Percentiles rank a stretch among this genome's conserved stretches.
Evolutionary conservation across 1,140 invertebrate genomes (phyloP).

Genomic region (Drosophila pruinosa): DNA sequence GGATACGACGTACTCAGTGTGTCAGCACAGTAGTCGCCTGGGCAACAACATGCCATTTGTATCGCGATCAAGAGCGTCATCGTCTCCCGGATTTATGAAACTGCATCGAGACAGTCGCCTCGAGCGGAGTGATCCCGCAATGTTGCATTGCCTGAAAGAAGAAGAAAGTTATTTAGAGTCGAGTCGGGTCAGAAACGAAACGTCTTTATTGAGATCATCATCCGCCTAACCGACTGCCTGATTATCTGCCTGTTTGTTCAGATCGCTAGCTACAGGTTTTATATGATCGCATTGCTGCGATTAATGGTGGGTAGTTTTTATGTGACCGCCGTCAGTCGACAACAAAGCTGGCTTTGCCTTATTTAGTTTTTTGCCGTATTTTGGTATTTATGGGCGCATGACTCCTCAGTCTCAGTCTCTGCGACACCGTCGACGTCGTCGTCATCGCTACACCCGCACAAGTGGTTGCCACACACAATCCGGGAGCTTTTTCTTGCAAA

Average conservation of each 20-base stretch:
- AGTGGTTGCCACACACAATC: neutral
- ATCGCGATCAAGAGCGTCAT: slow-evolving; percentile 40
- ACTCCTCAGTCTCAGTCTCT: slow-evolving; percentile 37
- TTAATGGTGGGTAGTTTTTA: slow-evolving; percentile 75
- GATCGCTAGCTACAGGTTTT: slow-evolving; percentile 68
- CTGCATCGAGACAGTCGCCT: neutral
- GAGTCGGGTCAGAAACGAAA: slow-evolving; percentile 48
- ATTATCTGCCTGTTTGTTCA: neutral
- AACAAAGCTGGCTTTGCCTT: slow-evolving; percentile 70
- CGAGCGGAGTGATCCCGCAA: neutral
- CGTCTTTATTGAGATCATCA: slow-evolving; percentile 77
- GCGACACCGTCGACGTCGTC: slow-evolving; percentile 18
- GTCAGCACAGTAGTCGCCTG: slow-evolving; percentile 45
- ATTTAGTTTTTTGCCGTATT: slow-evolving; percentile 55
- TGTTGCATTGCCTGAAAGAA: neutral
- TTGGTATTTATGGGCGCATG: slow-evolving; percentile 47
- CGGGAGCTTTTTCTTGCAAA: neutral
- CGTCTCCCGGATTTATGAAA: slow-evolving; percentile 38
- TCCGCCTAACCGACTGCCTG: slow-evolving; percentile 9
- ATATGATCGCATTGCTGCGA: slow-evolving; percentile 56
- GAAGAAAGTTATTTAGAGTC: neutral
- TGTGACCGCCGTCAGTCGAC: slow-evolving; percentile 52
- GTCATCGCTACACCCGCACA: slow-evolving; percentile 70
- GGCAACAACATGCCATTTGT: neutral
- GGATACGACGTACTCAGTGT: neutral